Percentiles rank a stretch among this genome's conserved stretches.
phyloP scores from a whole-genome alignment of 2,888 invertebrate species.

The Zhuqinia jingwanae region DNA sequence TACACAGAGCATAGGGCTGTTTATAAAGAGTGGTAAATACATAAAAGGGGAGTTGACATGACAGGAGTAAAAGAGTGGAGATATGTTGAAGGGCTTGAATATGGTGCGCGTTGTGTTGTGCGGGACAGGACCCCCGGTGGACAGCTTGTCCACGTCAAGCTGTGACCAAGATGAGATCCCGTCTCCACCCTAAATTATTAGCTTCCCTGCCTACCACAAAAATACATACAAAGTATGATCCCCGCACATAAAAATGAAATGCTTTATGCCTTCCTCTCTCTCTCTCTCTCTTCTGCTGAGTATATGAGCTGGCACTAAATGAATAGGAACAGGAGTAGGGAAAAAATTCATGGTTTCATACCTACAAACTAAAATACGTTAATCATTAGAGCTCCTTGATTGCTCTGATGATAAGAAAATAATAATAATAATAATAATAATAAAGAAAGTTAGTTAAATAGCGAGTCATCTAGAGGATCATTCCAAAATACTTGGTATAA shows the following conservation, averaged over 20 bases:
- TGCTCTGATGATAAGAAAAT: too few relatives aligned
- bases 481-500: too few relatives aligned
- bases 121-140: constrained; percentile 54
- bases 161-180: constrained; percentile 67
- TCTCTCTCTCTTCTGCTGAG: not conserved
- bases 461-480: constrained; percentile 30
- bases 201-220: constrained; percentile 56
- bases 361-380: constrained; percentile 1
- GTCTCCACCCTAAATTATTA: constrained; percentile 68
- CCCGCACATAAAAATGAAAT: not conserved
- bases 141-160: constrained; percentile 66
- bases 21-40: constrained; percentile 54
- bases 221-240: constrained; percentile 15
- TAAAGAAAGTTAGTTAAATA: not conserved
- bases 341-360: constrained; percentile 24
- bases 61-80: constrained; percentile 45
- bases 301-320: not conserved
- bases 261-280: not conserved
- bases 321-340: not conserved
- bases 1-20: too few relatives aligned
- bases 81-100: constrained; percentile 49
- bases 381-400: too few relatives aligned
- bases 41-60: constrained; percentile 61
- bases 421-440: not conserved
- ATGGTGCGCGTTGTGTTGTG: constrained; percentile 54